phyloP scores from a whole-genome alignment of 2,888 invertebrate species.

The Phaonia tiefii region DNA sequence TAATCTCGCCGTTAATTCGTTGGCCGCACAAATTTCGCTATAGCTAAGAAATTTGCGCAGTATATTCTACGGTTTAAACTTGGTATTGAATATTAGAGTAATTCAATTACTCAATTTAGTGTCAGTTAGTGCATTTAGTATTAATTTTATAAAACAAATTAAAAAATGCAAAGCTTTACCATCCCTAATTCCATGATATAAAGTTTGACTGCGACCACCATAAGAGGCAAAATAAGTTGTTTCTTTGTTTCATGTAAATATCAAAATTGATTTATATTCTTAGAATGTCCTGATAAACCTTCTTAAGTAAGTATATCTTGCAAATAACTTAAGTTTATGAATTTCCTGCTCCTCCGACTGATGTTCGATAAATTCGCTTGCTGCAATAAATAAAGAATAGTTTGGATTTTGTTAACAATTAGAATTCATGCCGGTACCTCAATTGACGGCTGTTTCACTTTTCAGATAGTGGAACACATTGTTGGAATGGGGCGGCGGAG shows the following conservation, averaged over 20 bases:
- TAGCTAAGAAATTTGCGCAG: too few species aligned
- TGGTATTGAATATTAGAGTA: too few species aligned
- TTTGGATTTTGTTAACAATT: conserved; percentile 49
- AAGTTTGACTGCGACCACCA: too few species aligned
- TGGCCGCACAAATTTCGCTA: too few species aligned
- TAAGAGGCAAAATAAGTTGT: too few species aligned
- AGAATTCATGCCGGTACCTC: conserved; percentile 25
- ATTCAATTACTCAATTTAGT: too few species aligned
- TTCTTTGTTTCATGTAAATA: background rate
- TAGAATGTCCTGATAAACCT: conserved; percentile 9
- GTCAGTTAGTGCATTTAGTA: too few species aligned
- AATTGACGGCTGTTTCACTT: conserved; percentile 3
- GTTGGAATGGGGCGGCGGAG: background rate
- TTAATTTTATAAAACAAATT: too few species aligned
- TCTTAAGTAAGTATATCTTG: conserved; percentile 24
- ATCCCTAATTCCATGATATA: too few species aligned
- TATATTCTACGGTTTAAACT: too few species aligned
- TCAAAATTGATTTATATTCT: conserved; percentile 55
- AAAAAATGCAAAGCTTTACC: too few species aligned
- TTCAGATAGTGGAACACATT: background rate
- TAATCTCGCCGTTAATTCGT: too few species aligned
- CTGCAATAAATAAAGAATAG: conserved; percentile 17
- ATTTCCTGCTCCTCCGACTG: background rate
- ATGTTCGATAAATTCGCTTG: background rate
- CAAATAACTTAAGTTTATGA: conserved; percentile 36